Percentiles rank a stretch among this genome's conserved stretches.
These are phyloP conservation scores for Plecotus auritus DNA, from an alignment of 2,113 vertebrate genomes.

Conservation along the genomic window DNA sequence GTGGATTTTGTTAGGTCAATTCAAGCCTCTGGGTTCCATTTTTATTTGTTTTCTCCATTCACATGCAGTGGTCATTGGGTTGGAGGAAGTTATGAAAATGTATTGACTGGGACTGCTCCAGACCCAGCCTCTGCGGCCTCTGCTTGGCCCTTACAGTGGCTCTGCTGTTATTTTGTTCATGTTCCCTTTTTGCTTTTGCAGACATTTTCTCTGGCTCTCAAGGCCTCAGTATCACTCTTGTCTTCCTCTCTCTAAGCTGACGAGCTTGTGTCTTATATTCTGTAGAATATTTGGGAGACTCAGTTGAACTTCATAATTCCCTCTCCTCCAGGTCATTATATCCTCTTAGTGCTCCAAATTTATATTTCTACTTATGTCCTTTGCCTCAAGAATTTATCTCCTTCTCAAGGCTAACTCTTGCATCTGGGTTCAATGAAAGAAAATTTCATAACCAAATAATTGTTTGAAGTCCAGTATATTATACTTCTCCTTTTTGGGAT, in stretches of 20 bases:
- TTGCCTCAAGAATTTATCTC: background rate
- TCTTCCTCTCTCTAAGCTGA: background rate
- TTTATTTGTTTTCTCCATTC: constrained; percentile 1
- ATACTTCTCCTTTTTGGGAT: background rate
- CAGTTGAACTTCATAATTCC: background rate
- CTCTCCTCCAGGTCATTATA: background rate
- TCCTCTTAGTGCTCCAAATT: background rate
- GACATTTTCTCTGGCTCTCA: background rate
- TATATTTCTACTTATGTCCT: background rate
- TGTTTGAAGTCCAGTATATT: background rate
- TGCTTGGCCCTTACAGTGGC: background rate
- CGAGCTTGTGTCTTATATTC: background rate
- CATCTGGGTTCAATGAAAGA: background rate
- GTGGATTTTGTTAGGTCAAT: background rate
- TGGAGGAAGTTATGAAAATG: constrained; percentile 8
- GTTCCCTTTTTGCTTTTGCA: background rate
- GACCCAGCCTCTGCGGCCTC: background rate
- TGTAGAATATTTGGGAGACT: background rate
- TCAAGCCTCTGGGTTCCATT: background rate
- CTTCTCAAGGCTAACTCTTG: constrained; percentile 5
- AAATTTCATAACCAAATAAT: background rate
- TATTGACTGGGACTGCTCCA: background rate
- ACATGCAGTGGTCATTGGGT: background rate
- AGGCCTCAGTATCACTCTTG: background rate
- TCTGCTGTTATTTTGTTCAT: background rate